Evolutionary conservation across 2,113 vertebrate species (phyloP).

Genomic region (Ceyx melanurus): DNA sequence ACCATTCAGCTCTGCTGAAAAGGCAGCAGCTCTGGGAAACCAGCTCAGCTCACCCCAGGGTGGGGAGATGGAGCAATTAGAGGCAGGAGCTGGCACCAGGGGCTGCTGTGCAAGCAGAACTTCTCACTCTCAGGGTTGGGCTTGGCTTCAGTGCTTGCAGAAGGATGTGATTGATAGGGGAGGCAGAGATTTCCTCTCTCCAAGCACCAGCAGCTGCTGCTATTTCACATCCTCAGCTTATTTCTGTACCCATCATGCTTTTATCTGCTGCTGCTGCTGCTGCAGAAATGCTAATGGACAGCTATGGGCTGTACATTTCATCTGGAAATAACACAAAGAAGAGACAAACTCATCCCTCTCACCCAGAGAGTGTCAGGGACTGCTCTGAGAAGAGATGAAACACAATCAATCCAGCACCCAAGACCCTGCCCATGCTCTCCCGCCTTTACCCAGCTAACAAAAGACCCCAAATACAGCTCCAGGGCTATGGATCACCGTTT

Average conservation of each 20-base stretch:
- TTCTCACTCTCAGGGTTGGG: neutral
- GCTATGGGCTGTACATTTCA: neutral
- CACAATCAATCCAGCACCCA: neutral
- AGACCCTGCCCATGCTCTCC: neutral
- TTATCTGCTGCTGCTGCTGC: neutral
- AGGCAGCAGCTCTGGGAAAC: neutral
- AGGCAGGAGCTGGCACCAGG: fast-evolving
- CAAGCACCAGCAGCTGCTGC: neutral
- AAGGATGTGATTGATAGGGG: neutral
- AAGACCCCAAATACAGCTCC: fast-evolving
- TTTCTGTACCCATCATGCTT: neutral
- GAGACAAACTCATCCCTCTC: neutral
- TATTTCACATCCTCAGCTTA: neutral
- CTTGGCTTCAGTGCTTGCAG: neutral
- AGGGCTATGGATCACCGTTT: neutral
- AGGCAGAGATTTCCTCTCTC: neutral
- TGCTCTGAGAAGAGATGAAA: neutral
- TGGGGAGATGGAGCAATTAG: neutral
- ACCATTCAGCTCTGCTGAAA: neutral
- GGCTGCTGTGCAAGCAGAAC: neutral
- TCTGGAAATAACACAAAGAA: neutral
- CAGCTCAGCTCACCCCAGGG: neutral
- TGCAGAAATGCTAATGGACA: neutral
- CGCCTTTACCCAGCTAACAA: neutral
- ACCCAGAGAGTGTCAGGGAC: neutral